A percentile compares a stretch with the other conserved stretches of the same genome.
Evolutionary conservation across 2,888 invertebrate species (phyloP).

Genomic region (Invenusta paracnida): DNA sequence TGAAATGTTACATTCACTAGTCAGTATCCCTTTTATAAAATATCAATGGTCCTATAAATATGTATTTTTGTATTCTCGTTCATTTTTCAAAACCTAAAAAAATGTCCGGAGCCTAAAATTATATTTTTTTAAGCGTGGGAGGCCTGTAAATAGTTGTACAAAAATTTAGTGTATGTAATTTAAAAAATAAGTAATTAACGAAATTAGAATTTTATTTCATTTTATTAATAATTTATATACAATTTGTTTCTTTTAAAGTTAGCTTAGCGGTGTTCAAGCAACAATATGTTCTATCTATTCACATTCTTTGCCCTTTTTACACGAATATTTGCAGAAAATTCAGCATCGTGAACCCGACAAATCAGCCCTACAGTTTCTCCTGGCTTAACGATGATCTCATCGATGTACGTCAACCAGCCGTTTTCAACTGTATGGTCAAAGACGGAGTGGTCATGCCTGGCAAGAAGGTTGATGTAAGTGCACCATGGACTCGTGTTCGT

Average conservation of each 20-base stretch:
- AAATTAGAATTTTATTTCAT: background rate
- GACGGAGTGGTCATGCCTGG: slow-evolving; percentile 67
- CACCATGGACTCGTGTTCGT: too few species aligned
- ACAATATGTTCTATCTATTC: background rate
- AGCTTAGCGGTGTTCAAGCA: too few species aligned
- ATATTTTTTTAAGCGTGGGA: too few species aligned
- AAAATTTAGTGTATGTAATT: too few species aligned
- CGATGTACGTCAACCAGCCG: slow-evolving; percentile 59
- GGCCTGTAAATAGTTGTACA: too few species aligned
- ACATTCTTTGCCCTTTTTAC: too few species aligned
- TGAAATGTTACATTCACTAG: too few species aligned
- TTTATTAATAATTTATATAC: background rate
- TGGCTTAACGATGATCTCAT: slow-evolving; percentile 64
- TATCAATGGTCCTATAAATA: too few species aligned
- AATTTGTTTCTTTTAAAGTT: background rate
- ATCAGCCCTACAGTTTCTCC: slow-evolving; percentile 65
- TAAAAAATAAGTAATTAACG: too few species aligned
- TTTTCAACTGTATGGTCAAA: slow-evolving; percentile 66
- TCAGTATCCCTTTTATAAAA: too few species aligned
- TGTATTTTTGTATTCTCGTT: background rate
- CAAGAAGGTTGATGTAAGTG: slow-evolving; percentile 63
- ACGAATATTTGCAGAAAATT: slow-evolving; percentile 65
- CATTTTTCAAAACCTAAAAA: too few species aligned
- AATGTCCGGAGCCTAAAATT: too few species aligned
- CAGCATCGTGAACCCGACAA: slow-evolving; percentile 69